These are phyloP conservation scores for Schizotus pectinicornis DNA, from an alignment of 2,888 invertebrate genomes.

Conservation along the genomic window DNA sequence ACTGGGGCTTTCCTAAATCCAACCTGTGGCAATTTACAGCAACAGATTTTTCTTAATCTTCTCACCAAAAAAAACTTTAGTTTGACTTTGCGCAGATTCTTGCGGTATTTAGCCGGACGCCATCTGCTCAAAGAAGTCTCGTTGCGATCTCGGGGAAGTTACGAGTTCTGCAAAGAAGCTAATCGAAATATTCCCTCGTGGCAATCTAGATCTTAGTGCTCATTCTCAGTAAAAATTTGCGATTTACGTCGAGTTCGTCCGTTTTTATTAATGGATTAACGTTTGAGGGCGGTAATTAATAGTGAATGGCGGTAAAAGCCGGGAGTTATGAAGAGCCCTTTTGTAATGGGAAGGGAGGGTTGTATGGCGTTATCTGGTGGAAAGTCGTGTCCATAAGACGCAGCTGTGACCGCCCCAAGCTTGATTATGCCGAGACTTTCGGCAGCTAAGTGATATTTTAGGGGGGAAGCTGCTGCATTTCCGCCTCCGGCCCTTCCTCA, in stretches of 20 bases:
- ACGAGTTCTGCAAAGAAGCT: too few species aligned
- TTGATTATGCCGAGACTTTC: slow-evolving; percentile 40
- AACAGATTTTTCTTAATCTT: too few species aligned
- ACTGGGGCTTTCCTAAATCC: too few species aligned
- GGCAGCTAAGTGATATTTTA: slow-evolving; percentile 31
- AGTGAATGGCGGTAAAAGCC: slow-evolving; percentile 1
- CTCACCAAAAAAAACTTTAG: too few species aligned
- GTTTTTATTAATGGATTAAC: slow-evolving; percentile 14
- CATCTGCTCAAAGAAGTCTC: too few species aligned
- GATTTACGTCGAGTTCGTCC: background rate
- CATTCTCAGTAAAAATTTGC: too few species aligned
- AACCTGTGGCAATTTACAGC: too few species aligned
- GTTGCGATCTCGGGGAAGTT: too few species aligned
- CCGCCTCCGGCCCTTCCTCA: slow-evolving; percentile 10
- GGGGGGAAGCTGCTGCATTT: slow-evolving; percentile 14
- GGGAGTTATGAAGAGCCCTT: slow-evolving; percentile 10
- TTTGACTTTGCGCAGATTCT: too few species aligned
- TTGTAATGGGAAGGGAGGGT: slow-evolving; percentile 9
- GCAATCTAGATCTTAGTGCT: too few species aligned
- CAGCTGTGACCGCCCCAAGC: slow-evolving; percentile 41
- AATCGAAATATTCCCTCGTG: too few species aligned
- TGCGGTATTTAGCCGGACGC: too few species aligned
- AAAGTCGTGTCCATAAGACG: slow-evolving; percentile 39
- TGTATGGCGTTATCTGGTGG: slow-evolving; percentile 31
- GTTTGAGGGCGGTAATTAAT: slow-evolving; percentile 9